Base-by-base conservation (phyloP, 2,888 invertebrate genomes). In the Agrotis clavis region DNA sequence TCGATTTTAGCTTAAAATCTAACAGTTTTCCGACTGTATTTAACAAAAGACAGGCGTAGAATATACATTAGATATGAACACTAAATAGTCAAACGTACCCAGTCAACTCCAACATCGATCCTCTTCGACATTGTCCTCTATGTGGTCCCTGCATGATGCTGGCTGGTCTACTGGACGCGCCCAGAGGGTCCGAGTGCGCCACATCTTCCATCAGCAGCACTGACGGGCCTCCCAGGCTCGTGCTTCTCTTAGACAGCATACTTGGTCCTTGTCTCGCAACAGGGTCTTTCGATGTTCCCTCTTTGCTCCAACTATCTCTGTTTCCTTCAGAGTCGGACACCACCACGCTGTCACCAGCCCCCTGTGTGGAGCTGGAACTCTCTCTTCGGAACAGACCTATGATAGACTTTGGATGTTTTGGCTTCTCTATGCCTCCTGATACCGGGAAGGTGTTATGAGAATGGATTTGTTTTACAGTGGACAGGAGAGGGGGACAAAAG, bases 361-460 rank as follows among this genome's bases (percentile, higher is more conserved):
- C 97, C 86, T 97, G 97, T 67, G 97, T 97, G 0, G 98, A 98
- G 87, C 97, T 97, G 84, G 97, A 97, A 93, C 98, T 98, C 92
- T 98, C 98, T 90, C 98, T 97, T 90, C 98, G 97, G 96, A 98
- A 98, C 81, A 98, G 97, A 95, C 98, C 98, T 97, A 98, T 98
- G 94, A 98, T 98, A 94, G 98, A 98, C 95, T 98, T 98, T 87
- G 98, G 97, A 95, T 97, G 97, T 96, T 98, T 98, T 94, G 98
- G 98, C 97, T 98, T 98, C 95, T 98, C 98, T 94, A 98, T 97
- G 90, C 98, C 98, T 96, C 98, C 98, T 98, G 89, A 81, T 87
- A 82, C 78, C 71, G 81, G 88, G 85, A 86, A 84, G 87, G 88
- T 88, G 83, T 73, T 75, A 78, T 86, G 86, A 87, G 84, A 86